Evolutionary conservation across 2,888 invertebrate species (phyloP), one percentile per base, ranked within the genome.

Genomic region (Polymixis lichenea): DNA sequence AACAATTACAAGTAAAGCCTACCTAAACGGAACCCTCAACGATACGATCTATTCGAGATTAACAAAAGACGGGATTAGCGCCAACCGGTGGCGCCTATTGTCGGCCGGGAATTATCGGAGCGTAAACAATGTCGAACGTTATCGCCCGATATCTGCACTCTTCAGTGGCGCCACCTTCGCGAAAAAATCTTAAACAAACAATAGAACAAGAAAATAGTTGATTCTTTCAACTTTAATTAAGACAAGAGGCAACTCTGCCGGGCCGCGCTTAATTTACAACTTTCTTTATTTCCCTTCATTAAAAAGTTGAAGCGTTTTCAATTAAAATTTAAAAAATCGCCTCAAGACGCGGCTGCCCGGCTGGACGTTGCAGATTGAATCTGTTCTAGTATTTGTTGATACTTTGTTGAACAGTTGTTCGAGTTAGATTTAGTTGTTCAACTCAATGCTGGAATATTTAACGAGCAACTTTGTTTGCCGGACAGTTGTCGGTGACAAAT

Each of bases 281-380:
- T 91, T 91, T 91, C 90, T 89, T 89, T 89, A 89, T 91, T 90
- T 88, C 78, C 89, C 91, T 91, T 93, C 92, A 92, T 94, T 93
- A 94, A 94, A 94, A 94, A 94, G 91, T 94, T 93, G 83, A 91
- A 92, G 88, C 88, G 89, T 89, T 92, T 93, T 93, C 93, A 93
- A 94, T 94, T 93, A 93, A 93, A 93, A 92, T 90, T 88, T 85
- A 85, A 90, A 91, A 86, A 82, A 80, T 85, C 83, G 75, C 77
- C 71, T 66, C 73, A 81, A 83, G 80, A 81, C 80, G 85, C 82
- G 76, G 75, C 83, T 83, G 83, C 74, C 9, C 28, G 19, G 17
- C 60, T 28, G n/a, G 51, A 82, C 78, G 69, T 82, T 85, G 83
- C 78, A 78, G 81, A 87, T 84, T 82, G 61, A 85, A 85, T 88